A percentile compares a stretch with the other conserved stretches of the same genome.
phyloP scores from a whole-genome alignment of 2,113 vertebrate species.

The Axis porcinus region DNA sequence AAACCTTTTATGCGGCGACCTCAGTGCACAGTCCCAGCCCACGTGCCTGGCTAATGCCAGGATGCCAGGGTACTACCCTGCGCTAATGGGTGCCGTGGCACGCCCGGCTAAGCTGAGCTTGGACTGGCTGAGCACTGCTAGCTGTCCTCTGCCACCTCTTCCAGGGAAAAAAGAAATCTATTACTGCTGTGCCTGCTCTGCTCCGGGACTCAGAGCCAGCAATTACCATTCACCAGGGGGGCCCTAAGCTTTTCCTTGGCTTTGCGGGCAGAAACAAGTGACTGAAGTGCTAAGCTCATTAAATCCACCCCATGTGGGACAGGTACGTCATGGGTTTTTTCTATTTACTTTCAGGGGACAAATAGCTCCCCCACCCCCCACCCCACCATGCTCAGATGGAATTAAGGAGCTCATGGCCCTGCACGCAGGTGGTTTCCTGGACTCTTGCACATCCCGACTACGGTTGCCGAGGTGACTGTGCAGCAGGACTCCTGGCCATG shows the following conservation, averaged over 20 bases:
- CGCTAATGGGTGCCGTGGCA: rapidly evolving
- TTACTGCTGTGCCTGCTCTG: not conserved
- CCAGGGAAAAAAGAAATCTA: not conserved
- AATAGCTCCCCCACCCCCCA: rapidly evolving
- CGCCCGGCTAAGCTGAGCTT: not conserved
- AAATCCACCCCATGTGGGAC: constrained; percentile 22
- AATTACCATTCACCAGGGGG: constrained; percentile 2
- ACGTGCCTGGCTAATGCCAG: rapidly evolving
- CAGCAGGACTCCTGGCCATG: rapidly evolving
- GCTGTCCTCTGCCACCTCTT: not conserved
- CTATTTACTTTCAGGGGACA: not conserved
- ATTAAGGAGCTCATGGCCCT: not conserved
- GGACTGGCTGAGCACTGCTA: not conserved
- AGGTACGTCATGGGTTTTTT: not conserved
- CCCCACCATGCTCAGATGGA: not conserved
- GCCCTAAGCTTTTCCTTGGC: constrained; percentile 10
- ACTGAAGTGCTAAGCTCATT: constrained; percentile 42
- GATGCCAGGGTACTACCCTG: too few relatives aligned
- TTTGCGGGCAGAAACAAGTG: constrained; percentile 24
- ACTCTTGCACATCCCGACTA: not conserved
- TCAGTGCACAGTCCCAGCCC: not conserved
- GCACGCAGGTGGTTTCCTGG: not conserved
- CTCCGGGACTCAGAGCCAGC: not conserved
- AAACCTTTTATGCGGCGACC: not conserved
- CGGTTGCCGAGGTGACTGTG: not conserved